phyloP scores from a whole-genome alignment of 2,113 vertebrate genomes.

The Maylandia zebra region DNA sequence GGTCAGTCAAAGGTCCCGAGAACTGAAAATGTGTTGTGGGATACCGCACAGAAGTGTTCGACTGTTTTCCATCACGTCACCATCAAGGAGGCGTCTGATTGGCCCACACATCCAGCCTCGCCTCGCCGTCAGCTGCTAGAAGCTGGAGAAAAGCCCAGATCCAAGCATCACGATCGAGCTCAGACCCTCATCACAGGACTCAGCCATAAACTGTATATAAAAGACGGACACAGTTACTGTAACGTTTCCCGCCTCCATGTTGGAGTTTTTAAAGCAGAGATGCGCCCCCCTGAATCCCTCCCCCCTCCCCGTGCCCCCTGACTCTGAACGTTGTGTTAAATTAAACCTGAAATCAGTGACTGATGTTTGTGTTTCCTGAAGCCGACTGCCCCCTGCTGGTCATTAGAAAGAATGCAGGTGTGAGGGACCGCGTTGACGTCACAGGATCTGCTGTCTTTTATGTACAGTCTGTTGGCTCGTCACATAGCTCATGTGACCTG shows the following conservation, averaged over 20 bases:
- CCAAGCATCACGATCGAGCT: rapidly evolving
- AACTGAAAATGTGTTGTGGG: background rate
- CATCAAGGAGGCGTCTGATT: background rate
- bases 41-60: background rate
- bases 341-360: background rate
- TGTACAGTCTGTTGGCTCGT: background rate
- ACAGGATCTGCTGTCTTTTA: background rate
- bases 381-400: background rate
- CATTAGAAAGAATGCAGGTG: background rate
- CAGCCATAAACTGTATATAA: background rate
- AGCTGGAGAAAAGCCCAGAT: background rate
- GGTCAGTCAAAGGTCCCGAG: background rate
- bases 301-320: background rate
- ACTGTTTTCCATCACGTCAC: background rate
- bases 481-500: background rate
- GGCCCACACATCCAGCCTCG: background rate
- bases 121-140: background rate
- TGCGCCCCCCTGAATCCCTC: rapidly evolving
- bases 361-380: background rate
- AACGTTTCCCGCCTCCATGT: background rate
- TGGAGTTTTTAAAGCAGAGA: background rate
- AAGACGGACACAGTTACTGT: background rate
- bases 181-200: background rate
- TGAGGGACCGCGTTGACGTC: background rate
- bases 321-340: background rate